These are phyloP conservation scores for Gouania willdenowi DNA, from an alignment of 2,797 vertebrate genomes.

Conservation along the genomic window DNA sequence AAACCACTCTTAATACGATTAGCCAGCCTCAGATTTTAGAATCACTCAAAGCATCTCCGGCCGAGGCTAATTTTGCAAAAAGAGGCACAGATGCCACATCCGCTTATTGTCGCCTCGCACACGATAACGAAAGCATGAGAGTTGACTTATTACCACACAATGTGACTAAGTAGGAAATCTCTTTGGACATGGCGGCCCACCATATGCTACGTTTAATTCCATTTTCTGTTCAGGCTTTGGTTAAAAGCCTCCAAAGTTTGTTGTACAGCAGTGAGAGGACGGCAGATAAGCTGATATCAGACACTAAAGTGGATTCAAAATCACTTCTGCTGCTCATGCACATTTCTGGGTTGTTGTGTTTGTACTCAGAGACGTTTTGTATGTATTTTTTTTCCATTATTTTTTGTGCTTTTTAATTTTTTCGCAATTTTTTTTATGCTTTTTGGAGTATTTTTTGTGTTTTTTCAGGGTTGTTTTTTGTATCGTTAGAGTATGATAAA, in stretches of 20 bases:
- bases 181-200: slow-evolving; percentile 65
- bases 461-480: too few species aligned
- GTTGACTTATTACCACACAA: slow-evolving; percentile 74
- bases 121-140: slow-evolving; percentile 52
- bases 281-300: slow-evolving; percentile 48
- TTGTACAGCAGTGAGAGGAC: slow-evolving; percentile 49
- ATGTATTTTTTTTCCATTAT: too few species aligned
- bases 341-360: too few species aligned
- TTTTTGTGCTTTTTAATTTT: too few species aligned
- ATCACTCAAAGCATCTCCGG: slow-evolving; percentile 68
- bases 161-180: slow-evolving; percentile 69
- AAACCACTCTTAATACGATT: slow-evolving; percentile 70
- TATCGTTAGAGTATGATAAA: too few species aligned
- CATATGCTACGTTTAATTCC: slow-evolving; percentile 74
- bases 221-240: slow-evolving; percentile 64
- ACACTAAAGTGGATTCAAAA: too few species aligned
- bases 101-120: slow-evolving; percentile 58
- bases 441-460: too few species aligned
- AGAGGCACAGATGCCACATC: slow-evolving; percentile 62
- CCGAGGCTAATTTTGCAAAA: slow-evolving; percentile 60
- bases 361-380: too few species aligned
- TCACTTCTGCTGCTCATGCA: too few species aligned
- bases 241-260: slow-evolving; percentile 63
- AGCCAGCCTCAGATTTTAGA: slow-evolving; percentile 67
- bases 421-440: too few species aligned